Conservation (phyloP, 1,140 invertebrate species). For the Rhynchophorus ferrugineus region DNA sequence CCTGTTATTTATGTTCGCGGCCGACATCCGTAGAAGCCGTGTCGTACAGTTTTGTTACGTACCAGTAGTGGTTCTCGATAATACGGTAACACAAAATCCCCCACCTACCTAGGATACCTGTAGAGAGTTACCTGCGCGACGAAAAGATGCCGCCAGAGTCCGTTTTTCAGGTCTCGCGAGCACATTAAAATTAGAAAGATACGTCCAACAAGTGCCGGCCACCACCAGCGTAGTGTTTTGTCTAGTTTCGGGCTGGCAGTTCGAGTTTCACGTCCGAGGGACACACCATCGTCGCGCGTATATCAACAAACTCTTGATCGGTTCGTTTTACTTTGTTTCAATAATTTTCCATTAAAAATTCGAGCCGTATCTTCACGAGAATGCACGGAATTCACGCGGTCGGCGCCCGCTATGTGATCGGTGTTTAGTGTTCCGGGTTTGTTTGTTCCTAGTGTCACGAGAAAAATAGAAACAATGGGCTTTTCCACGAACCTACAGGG, state of each 20-base stretch:
- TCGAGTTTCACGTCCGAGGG: slow-evolving; percentile 9
- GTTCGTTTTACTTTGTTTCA: slow-evolving; percentile 1
- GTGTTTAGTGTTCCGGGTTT: slow-evolving; percentile 4
- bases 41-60: too few species aligned
- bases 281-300: slow-evolving; percentile 7
- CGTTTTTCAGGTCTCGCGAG: slow-evolving; percentile 4
- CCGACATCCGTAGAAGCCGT: too few species aligned
- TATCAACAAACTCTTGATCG: background rate
- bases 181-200: slow-evolving; percentile 21
- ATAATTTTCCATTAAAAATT: background rate
- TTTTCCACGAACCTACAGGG: slow-evolving; percentile 78
- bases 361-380: background rate
- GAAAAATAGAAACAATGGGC: slow-evolving; percentile 54
- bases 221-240: background rate
- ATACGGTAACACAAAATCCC: too few species aligned
- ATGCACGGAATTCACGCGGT: too few species aligned
- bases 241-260: slow-evolving; percentile 6
- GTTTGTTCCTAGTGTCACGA: background rate
- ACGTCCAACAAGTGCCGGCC: slow-evolving; percentile 3
- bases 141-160: slow-evolving; percentile 19
- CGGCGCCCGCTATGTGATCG: too few species aligned
- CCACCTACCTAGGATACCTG: slow-evolving; percentile 14
- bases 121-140: slow-evolving; percentile 6
- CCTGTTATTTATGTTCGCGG: too few species aligned
- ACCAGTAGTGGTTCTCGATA: too few species aligned